Evolutionary conservation across 2,888 invertebrate species (phyloP), one percentile per base, ranked within the genome.

Genomic region (Lasioglossum villosulum): DNA sequence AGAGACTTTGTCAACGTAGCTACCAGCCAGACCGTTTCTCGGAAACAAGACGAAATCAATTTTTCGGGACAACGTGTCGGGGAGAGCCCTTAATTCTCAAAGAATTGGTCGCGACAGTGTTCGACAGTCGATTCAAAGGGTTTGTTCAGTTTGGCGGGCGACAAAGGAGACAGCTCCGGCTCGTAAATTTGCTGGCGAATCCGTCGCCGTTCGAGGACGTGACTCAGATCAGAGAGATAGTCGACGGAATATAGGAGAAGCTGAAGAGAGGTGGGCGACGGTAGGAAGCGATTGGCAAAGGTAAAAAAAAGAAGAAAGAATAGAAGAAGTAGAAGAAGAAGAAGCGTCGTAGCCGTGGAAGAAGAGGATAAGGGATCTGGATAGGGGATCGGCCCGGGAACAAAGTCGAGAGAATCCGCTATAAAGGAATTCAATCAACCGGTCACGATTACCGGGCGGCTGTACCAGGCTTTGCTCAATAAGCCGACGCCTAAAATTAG

Each of bases 401-500:
- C 81, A 87, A 86, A 84, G 83, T 76, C 78, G 66, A 78, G 71
- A 82, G 83, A 76, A 80, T 80, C 70, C 80, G 83, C 79, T 79
- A 75, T 80, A 83, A 87, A 87, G 88, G 90, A 89, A 90, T 90
- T 90, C 88, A 90, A 89, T 89, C 89, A 86, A 74, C 56, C 84
- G 86, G 86, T 87, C 90, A 80, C 86, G 86, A 86, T 86, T 84
- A 86, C 78, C 75, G 70, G 73, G 66, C 59, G 48, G 73, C 76
- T 37, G 84, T 48, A 68, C 39, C 14, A 78, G 77, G 63, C 77
- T 79, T 82, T 37, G 73, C 45, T 78, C 85, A 85, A 84, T 85
- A 81, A 86, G 73, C 78, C 81, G 72, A 78, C 81, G 85, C 81
- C 86, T 75, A 79, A 85, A 86, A 86, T 85, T 86, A 84, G 85